Conservation (phyloP, 2,113 vertebrate species). For the Opisthocomus hoazin region DNA sequence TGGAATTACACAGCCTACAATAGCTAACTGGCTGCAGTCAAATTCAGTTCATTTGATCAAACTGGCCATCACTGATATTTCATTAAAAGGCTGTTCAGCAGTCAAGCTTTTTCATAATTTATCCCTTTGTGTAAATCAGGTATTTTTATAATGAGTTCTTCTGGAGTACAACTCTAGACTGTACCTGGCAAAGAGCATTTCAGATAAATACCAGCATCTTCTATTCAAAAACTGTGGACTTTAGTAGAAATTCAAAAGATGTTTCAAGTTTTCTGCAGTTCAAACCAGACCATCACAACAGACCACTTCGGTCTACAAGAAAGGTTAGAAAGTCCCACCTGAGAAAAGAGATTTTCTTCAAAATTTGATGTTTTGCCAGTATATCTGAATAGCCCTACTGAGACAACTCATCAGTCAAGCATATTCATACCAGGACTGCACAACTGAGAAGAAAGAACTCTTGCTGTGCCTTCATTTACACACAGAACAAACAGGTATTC, state of each 20-base stretch:
- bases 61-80: neutral
- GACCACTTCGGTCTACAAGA: neutral
- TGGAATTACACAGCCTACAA: neutral
- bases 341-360: neutral
- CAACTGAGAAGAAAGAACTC: neutral
- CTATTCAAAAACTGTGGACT: neutral
- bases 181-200: neutral
- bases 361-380: neutral
- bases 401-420: neutral
- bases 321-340: neutral
- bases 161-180: neutral
- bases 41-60: neutral
- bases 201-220: neutral
- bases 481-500: neutral
- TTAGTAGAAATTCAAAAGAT: neutral
- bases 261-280: neutral
- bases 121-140: neutral
- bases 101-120: neutral
- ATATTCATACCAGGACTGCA: neutral
- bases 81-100: neutral
- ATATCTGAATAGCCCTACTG: neutral
- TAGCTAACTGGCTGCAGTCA: neutral
- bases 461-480: neutral
- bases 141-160: neutral
- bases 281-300: neutral